phyloP scores from a whole-genome alignment of 1,140 invertebrate species.

The Drosophila jambulina region DNA sequence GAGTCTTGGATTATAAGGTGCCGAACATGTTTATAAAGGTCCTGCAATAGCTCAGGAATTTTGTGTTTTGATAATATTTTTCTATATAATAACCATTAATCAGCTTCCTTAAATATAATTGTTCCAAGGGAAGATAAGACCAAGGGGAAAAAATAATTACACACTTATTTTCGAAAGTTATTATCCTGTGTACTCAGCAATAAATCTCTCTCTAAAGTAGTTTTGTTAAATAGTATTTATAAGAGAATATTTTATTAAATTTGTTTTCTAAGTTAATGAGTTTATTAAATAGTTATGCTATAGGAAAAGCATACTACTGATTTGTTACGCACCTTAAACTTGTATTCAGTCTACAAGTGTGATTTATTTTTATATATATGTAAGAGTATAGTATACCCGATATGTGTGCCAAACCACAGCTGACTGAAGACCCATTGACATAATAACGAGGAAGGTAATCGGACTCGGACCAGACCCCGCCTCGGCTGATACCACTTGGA shows the following conservation, averaged over 20 bases:
- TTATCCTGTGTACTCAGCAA: too few species aligned
- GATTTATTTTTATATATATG: slow-evolving; percentile 34
- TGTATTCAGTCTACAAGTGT: slow-evolving; percentile 22
- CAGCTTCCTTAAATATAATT: too few species aligned
- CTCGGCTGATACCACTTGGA: slow-evolving; percentile 36
- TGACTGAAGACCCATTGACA: slow-evolving; percentile 82
- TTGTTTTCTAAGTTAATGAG: background rate
- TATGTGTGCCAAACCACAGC: slow-evolving; percentile 45
- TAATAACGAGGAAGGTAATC: slow-evolving; percentile 85
- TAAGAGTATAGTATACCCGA: slow-evolving; percentile 6
- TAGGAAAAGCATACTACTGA: background rate
- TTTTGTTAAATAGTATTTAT: too few species aligned
- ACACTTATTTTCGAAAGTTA: too few species aligned
- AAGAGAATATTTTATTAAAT: background rate
- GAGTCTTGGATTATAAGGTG: slow-evolving; percentile 33
- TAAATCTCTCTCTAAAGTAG: too few species aligned
- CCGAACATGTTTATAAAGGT: slow-evolving; percentile 21
- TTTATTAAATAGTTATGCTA: background rate
- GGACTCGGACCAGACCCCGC: slow-evolving; percentile 52
- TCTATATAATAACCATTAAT: background rate
- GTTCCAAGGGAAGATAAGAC: too few species aligned
- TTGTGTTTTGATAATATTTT: background rate
- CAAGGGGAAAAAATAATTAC: too few species aligned
- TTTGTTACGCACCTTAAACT: slow-evolving; percentile 29
- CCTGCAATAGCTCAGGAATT: background rate